Percentiles rank a stretch among this genome's conserved stretches.
phyloP scores from a whole-genome alignment of 2,113 vertebrate species.

The Ornithorhynchus anatinus region DNA sequence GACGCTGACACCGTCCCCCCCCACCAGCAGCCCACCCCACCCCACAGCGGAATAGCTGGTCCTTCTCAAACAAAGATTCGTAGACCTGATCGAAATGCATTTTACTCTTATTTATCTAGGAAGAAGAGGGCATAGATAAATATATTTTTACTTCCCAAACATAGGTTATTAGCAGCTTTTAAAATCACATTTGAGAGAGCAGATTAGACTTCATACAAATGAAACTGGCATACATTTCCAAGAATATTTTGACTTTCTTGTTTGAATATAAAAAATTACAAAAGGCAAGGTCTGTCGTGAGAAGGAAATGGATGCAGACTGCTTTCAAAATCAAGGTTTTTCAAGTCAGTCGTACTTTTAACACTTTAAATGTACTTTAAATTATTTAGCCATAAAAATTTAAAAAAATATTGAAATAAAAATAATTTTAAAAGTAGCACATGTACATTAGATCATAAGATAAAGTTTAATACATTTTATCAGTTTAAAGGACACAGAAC shows the following conservation, averaged over 20 bases:
- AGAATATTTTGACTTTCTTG: constrained; percentile 30
- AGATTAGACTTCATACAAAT: constrained; percentile 48
- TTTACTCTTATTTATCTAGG: neutral
- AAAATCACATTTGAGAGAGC: constrained; percentile 38
- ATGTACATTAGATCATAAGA: constrained; percentile 61
- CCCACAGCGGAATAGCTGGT: neutral
- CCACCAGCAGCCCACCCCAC: no score
- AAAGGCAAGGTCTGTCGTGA: constrained; percentile 1
- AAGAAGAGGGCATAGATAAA: constrained; percentile 12
- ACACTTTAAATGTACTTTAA: constrained; percentile 37
- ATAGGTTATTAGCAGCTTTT: constrained; percentile 45
- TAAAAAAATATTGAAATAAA: constrained; percentile 36
- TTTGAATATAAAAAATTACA: neutral
- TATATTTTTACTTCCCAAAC: constrained; percentile 18
- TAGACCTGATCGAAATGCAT: neutral
- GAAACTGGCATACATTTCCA: constrained; percentile 44
- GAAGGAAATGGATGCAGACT: neutral
- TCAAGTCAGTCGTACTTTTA: constrained; percentile 14
- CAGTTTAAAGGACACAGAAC: constrained; percentile 77
- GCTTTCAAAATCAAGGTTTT: constrained; percentile 46
- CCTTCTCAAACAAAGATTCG: neutral
- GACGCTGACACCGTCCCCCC: no score
- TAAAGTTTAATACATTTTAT: constrained; percentile 79
- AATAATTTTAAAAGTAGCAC: constrained; percentile 57
- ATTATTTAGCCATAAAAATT: constrained; percentile 34